Evolutionary conservation across 2,113 vertebrate species (phyloP).

Genomic region (Ochotona curzoniae): DNA sequence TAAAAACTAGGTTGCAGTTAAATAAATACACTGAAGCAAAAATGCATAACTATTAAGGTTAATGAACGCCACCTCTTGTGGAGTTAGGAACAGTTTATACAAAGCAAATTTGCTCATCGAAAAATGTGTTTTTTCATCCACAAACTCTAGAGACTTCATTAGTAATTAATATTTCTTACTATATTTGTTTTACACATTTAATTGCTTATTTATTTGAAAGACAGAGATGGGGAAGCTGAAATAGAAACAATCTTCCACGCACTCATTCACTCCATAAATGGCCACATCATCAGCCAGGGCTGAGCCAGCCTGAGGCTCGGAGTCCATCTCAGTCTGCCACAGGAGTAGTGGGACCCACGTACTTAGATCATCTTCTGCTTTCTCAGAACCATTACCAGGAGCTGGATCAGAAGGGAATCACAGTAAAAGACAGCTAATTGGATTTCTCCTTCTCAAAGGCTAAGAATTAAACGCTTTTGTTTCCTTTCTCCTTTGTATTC

Average conservation of each 20-base stretch:
- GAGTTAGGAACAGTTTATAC: neutral
- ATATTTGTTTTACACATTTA: too few species aligned
- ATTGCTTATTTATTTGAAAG: too few species aligned
- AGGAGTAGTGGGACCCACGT: too few species aligned
- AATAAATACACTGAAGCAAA: neutral
- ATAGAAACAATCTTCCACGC: too few species aligned
- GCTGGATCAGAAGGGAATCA: too few species aligned
- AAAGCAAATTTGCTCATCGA: neutral
- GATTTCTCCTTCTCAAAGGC: neutral
- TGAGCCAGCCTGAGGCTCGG: too few species aligned
- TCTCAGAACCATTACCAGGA: too few species aligned
- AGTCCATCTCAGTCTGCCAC: too few species aligned
- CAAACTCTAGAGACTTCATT: neutral
- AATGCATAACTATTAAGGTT: neutral
- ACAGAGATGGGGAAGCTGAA: too few species aligned
- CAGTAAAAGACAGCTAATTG: neutral
- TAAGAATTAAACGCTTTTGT: neutral
- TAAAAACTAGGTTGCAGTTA: slow-evolving; percentile 11
- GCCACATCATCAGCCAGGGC: too few species aligned
- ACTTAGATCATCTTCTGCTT: too few species aligned
- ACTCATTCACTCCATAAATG: too few species aligned
- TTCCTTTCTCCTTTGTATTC: neutral
- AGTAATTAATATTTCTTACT: neutral
- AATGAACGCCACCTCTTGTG: neutral
- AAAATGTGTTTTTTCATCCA: neutral